These are phyloP conservation scores for Tenthredo livida DNA, from an alignment of 2,888 invertebrate species.

Conservation along the genomic window DNA sequence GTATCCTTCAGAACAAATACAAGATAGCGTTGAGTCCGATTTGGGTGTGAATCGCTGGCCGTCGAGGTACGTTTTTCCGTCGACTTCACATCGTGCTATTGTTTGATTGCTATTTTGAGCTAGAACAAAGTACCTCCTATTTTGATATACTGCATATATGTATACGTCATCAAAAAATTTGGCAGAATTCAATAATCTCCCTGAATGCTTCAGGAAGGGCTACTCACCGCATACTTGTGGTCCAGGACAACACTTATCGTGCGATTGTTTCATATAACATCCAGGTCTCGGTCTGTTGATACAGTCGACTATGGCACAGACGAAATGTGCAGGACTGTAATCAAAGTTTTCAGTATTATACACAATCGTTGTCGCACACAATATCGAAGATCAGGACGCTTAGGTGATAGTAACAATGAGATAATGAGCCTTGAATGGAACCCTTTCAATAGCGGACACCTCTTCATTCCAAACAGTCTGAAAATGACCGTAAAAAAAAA, in stretches of 20 bases:
- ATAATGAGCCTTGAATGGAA: neutral
- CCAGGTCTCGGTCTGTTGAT: slow-evolving; percentile 49
- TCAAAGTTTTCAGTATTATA: neutral
- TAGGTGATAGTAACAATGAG: neutral
- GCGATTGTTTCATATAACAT: slow-evolving; percentile 60
- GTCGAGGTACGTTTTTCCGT: slow-evolving; percentile 66
- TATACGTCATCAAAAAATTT: neutral
- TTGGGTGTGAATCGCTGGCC: slow-evolving; percentile 64
- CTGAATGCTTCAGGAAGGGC: neutral
- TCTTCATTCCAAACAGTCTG: neutral
- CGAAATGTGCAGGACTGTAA: slow-evolving; percentile 62
- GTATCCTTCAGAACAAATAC: slow-evolving; percentile 65
- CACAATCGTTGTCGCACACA: neutral
- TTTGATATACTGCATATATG: neutral
- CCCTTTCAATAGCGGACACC: no score
- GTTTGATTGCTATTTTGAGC: slow-evolving; percentile 59
- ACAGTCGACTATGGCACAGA: slow-evolving; percentile 67
- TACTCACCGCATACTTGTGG: slow-evolving; percentile 68
- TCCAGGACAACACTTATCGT: slow-evolving; percentile 61
- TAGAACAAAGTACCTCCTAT: slow-evolving; percentile 36
- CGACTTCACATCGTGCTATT: slow-evolving; percentile 64
- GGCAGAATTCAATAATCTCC: no score
- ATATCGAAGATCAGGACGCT: no score
- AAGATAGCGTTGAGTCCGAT: slow-evolving; percentile 61
- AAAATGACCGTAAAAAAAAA: neutral